A percentile compares a stretch with the other conserved stretches of the same genome.
These are phyloP conservation scores for Octopus sinensis DNA, from an alignment of 1,140 invertebrate genomes.

Conservation along the genomic window DNA sequence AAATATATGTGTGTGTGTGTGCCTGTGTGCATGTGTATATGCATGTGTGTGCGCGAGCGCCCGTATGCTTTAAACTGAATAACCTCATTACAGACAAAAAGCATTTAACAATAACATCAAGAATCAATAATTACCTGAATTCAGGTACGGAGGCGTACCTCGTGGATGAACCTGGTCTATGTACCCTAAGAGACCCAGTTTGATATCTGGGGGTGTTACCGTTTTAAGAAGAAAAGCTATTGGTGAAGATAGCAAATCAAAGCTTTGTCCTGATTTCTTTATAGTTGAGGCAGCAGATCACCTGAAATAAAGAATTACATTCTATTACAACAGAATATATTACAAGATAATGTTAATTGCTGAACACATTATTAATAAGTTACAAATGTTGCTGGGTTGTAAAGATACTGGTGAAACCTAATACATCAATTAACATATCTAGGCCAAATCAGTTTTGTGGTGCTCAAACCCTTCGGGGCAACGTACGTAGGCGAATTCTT, in stretches of 20 bases:
- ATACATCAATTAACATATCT: neutral
- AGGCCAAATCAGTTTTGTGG: too few species aligned
- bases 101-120: too few species aligned
- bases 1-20: neutral
- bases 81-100: too few species aligned
- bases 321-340: neutral
- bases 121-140: neutral
- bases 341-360: too few species aligned
- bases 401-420: neutral
- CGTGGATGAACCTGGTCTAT: neutral
- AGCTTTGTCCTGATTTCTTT: neutral
- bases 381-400: neutral
- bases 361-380: too few species aligned
- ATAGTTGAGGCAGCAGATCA: neutral
- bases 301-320: neutral
- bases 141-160: slow-evolving; percentile 6
- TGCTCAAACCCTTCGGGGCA: too few species aligned
- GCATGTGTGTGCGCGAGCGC: neutral
- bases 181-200: slow-evolving; percentile 5
- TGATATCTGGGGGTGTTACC: neutral
- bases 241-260: neutral
- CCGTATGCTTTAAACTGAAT: too few species aligned
- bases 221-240: neutral
- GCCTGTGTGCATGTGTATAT: neutral
- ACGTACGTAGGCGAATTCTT: too few species aligned